A percentile compares a stretch with the other conserved stretches of the same genome.
phyloP scores from a whole-genome alignment of 2,888 invertebrate species.

The Acleris laterana region DNA sequence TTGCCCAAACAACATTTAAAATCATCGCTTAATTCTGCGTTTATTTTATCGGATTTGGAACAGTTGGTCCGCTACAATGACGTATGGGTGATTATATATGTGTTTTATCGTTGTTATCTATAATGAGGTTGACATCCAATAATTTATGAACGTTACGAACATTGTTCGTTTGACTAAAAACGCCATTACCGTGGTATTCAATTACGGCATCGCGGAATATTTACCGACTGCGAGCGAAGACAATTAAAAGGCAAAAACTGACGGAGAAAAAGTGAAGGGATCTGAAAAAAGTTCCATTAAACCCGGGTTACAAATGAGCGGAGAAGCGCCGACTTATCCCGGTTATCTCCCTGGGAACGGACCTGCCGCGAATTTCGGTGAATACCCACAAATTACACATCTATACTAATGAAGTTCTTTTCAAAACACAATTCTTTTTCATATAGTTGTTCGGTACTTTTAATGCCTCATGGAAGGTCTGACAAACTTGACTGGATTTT shows the following conservation, averaged over 20 bases:
- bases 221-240: conserved; percentile 52
- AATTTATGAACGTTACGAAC: conserved; percentile 13
- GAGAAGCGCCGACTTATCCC: conserved; percentile 50
- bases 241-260: conserved; percentile 75
- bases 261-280: conserved; percentile 71
- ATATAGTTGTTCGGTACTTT: conserved; percentile 7
- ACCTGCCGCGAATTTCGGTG: conserved; percentile 44
- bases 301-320: conserved; percentile 75
- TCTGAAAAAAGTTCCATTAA: conserved; percentile 75
- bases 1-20: conserved; percentile 8
- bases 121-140: conserved; percentile 16
- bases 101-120: background rate
- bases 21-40: conserved; percentile 4
- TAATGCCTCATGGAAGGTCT: conserved; percentile 4
- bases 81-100: background rate
- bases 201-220: conserved; percentile 42
- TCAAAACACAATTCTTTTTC: conserved; percentile 26
- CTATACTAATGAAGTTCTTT: conserved; percentile 36
- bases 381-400: conserved; percentile 42
- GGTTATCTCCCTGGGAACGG: conserved; percentile 51
- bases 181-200: conserved; percentile 26
- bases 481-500: conserved; percentile 23
- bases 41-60: background rate
- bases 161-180: conserved; percentile 22
- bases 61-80: conserved; percentile 4